phyloP scores from a whole-genome alignment of 2,888 invertebrate species.

The Notodonta ziczac region DNA sequence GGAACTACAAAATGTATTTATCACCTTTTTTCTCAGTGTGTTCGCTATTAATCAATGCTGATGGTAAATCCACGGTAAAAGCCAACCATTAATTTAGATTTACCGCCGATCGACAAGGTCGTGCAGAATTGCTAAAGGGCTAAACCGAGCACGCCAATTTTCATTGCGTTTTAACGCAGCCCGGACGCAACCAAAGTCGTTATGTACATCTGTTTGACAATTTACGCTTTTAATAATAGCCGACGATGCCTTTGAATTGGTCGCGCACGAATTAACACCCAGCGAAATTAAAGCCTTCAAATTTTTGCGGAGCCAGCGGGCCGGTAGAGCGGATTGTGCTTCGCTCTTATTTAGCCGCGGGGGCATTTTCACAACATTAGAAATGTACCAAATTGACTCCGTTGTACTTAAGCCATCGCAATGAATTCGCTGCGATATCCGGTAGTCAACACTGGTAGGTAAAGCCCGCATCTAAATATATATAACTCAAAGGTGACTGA shows the following conservation, averaged over 20 bases:
- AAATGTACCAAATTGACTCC: conserved; percentile 50
- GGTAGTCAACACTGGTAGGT: conserved; percentile 15
- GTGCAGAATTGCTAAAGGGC: conserved; percentile 45
- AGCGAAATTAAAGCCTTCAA: conserved; percentile 80
- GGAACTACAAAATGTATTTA: too few relatives aligned
- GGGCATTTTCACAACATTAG: conserved; percentile 60
- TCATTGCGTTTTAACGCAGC: conserved; percentile 73
- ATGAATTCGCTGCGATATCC: conserved; percentile 35
- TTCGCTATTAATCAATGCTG: background rate
- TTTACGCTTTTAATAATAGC: conserved; percentile 84
- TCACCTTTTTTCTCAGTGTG: background rate
- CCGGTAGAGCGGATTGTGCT: conserved; percentile 55
- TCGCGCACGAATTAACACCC: conserved; percentile 78
- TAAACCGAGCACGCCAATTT: conserved; percentile 56
- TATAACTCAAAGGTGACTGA: too few relatives aligned
- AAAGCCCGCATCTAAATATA: too few relatives aligned
- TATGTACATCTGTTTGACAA: conserved; percentile 81
- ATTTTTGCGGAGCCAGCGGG: conserved; percentile 66
- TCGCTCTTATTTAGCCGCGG: conserved; percentile 56
- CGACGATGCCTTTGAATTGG: conserved; percentile 77
- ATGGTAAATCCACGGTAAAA: conserved; percentile 5
- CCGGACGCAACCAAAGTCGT: conserved; percentile 69
- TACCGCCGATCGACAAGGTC: conserved; percentile 32
- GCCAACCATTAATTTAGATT: conserved; percentile 22
- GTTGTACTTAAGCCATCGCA: conserved; percentile 36